These are phyloP conservation scores for Aphodius granarius DNA, from an alignment of 2,888 invertebrate genomes.

Conservation along the genomic window DNA sequence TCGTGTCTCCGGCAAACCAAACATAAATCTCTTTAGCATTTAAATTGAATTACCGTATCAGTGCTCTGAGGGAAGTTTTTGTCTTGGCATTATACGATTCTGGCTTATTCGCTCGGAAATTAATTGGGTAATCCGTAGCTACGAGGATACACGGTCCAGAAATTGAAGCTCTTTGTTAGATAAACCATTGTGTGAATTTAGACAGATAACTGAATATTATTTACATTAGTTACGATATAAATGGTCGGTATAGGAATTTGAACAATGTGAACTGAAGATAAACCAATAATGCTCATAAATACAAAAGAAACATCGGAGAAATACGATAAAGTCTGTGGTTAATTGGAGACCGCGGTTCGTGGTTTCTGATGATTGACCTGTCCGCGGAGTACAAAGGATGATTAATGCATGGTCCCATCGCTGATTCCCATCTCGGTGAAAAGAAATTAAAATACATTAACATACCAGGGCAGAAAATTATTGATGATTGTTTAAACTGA, in stretches of 20 bases:
- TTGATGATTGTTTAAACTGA: background rate
- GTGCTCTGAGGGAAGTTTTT: constrained; percentile 23
- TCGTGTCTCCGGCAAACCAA: constrained; percentile 1
- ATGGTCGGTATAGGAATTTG: too few relatives aligned
- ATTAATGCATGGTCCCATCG: background rate
- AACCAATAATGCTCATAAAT: background rate
- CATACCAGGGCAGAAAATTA: background rate
- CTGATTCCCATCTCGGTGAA: background rate
- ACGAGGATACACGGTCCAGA: constrained; percentile 11
- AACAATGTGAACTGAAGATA: background rate
- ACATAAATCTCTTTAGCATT: constrained; percentile 15
- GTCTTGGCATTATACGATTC: constrained; percentile 28
- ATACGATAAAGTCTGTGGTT: background rate
- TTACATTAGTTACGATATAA: background rate
- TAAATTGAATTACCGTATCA: constrained; percentile 12
- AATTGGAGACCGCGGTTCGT: background rate
- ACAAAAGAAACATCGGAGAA: background rate
- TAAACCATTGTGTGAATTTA: background rate
- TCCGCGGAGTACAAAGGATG: background rate
- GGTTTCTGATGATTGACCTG: background rate
- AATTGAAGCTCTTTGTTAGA: constrained; percentile 9
- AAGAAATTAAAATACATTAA: background rate
- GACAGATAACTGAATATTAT: background rate
- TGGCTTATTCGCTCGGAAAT: constrained; percentile 30
- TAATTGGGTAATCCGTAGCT: constrained; percentile 27